Percentiles rank a stretch among this genome's conserved stretches.
Conservation (phyloP, 2,113 vertebrate genomes). For the Podocnemis expansa region DNA sequence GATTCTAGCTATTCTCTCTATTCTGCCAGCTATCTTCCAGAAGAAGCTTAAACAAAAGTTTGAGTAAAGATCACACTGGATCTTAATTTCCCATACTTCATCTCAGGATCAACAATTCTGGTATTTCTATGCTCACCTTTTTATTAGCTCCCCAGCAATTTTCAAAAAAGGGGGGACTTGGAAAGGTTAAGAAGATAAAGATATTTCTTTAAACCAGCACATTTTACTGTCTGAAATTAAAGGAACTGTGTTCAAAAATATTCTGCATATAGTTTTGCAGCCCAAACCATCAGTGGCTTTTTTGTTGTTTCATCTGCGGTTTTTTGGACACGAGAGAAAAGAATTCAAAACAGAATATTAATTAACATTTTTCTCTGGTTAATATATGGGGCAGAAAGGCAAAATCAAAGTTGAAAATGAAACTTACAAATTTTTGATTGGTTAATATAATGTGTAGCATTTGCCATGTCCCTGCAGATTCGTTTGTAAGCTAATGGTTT, state of each 20-base stretch:
- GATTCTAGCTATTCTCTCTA: constrained; percentile 91
- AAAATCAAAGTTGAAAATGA: not conserved
- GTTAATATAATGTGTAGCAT: constrained; percentile 23
- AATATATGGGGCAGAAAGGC: constrained; percentile 9
- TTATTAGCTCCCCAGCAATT: constrained; percentile 70
- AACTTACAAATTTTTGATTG: constrained; percentile 15
- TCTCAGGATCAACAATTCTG: constrained; percentile 82
- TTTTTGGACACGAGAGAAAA: not conserved
- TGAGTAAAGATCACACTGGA: constrained; percentile 78
- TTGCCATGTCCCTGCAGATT: not conserved
- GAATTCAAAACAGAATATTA: not conserved
- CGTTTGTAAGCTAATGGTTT: constrained; percentile 20
- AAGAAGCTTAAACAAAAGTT: constrained; percentile 96
- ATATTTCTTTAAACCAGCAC: constrained; percentile 4
- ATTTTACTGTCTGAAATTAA: constrained; percentile 1
- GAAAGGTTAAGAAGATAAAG: constrained; percentile 47
- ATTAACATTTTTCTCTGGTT: constrained; percentile 29
- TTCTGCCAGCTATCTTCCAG: constrained; percentile 94
- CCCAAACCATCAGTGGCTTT: constrained; percentile 25
- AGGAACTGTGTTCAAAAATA: constrained; percentile 50
- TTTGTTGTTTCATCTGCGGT: not conserved
- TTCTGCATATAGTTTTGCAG: constrained; percentile 46
- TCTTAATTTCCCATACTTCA: constrained; percentile 65
- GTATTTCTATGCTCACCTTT: constrained; percentile 73
- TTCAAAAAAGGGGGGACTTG: constrained; percentile 41